Conservation (phyloP, 2,113 vertebrate species). For the Edolisoma coerulescens region DNA sequence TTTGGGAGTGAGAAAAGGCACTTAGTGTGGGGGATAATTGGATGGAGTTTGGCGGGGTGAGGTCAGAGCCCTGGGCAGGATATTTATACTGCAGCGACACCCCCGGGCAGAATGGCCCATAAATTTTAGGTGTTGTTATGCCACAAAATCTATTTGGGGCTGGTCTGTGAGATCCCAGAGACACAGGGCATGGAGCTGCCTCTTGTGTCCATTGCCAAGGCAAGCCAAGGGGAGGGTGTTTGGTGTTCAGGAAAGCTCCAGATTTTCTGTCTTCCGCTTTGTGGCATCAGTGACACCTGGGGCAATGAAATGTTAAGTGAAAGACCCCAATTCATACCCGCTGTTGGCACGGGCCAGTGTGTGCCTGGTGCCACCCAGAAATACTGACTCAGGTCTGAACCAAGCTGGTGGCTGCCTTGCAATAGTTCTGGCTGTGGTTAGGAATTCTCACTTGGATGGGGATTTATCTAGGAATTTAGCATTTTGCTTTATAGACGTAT, state of each 20-base stretch:
- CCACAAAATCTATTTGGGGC: neutral
- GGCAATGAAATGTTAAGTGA: neutral
- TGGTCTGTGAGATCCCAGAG: neutral
- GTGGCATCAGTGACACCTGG: neutral
- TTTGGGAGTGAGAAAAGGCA: neutral
- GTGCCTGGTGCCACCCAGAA: neutral
- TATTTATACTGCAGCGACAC: neutral
- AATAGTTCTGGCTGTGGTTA: neutral
- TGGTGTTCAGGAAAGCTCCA: neutral
- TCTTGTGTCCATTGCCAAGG: neutral
- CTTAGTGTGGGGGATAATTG: slow-evolving; percentile 9
- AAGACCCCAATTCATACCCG: fast-evolving
- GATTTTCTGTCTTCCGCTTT: neutral
- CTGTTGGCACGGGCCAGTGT: neutral
- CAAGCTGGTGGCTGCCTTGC: neutral
- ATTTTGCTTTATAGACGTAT: neutral
- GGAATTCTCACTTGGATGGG: neutral
- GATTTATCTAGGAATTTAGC: neutral
- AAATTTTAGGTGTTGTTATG: neutral
- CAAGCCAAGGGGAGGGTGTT: neutral
- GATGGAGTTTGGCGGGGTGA: neutral
- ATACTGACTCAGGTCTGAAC: neutral
- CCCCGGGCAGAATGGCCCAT: neutral
- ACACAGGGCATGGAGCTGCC: neutral
- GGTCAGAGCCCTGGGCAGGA: neutral